These are phyloP conservation scores for Callipepla squamata DNA, from an alignment of 2,113 vertebrate species.

Conservation along the genomic window DNA sequence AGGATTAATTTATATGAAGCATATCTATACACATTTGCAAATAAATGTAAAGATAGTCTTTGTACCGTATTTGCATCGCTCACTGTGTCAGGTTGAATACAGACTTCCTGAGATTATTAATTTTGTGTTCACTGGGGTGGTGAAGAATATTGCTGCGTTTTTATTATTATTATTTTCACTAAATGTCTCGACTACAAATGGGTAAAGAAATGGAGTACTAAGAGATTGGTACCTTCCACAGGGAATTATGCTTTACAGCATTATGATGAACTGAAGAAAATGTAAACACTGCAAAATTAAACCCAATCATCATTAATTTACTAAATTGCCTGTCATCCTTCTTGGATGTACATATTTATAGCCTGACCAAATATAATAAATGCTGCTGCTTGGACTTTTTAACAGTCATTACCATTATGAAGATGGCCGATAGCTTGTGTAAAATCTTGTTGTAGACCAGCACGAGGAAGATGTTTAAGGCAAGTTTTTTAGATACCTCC, in stretches of 20 bases:
- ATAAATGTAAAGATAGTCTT: conserved; percentile 78
- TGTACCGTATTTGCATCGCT: conserved; percentile 60
- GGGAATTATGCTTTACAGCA: background rate
- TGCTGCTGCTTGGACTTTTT: background rate
- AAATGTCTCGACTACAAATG: conserved; percentile 38
- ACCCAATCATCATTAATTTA: background rate
- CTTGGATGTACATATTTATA: background rate
- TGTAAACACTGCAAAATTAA: conserved; percentile 33
- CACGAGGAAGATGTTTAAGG: background rate
- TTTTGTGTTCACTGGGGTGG: conserved; percentile 60
- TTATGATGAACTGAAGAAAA: conserved; percentile 19
- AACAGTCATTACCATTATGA: conserved; percentile 37
- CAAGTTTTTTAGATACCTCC: background rate
- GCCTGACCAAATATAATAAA: background rate
- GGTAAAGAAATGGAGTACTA: conserved; percentile 26
- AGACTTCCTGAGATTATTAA: conserved; percentile 67
- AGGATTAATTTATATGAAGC: conserved; percentile 81
- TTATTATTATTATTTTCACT: conserved; percentile 57
- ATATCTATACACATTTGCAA: conserved; percentile 81
- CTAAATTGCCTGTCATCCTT: conserved; percentile 9
- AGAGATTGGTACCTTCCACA: background rate
- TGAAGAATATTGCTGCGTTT: conserved; percentile 31
- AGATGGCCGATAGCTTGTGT: conserved; percentile 1
- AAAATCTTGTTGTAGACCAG: background rate
- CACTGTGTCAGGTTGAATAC: conserved; percentile 34